These are phyloP conservation scores for Megamerina dolium DNA, from an alignment of 2,888 invertebrate species.

Conservation along the genomic window DNA sequence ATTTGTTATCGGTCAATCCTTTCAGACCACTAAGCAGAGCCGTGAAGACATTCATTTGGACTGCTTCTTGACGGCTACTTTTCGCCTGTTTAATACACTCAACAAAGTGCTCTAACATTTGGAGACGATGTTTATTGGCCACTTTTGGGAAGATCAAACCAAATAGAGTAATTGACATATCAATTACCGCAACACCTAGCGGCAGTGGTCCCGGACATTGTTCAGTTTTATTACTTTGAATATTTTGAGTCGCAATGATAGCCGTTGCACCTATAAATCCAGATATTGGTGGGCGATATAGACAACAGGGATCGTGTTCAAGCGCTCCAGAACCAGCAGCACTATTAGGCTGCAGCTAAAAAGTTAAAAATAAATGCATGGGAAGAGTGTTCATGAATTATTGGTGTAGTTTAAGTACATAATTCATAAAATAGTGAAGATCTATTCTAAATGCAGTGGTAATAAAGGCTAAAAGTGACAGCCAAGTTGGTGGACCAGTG, in stretches of 20 bases:
- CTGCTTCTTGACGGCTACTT: conserved; percentile 87
- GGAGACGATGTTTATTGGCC: conserved; percentile 91
- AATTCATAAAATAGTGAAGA: too few relatives aligned
- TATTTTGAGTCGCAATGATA: conserved; percentile 15
- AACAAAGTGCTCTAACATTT: conserved; percentile 95
- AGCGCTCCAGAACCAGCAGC: conserved; percentile 93
- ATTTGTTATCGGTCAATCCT: conserved; percentile 80
- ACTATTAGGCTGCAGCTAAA: conserved; percentile 86
- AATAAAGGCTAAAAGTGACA: too few relatives aligned
- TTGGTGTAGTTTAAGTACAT: too few relatives aligned
- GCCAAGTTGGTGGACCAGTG: too few relatives aligned
- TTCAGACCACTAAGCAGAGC: conserved; percentile 85
- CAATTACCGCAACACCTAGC: conserved; percentile 92
- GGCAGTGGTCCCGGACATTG: conserved; percentile 74
- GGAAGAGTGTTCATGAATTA: not conserved
- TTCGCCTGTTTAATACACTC: conserved; percentile 93
- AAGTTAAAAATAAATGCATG: conserved; percentile 14
- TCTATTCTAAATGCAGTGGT: too few relatives aligned
- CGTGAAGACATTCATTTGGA: conserved; percentile 94
- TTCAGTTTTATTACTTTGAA: conserved; percentile 47
- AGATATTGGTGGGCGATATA: conserved; percentile 61
- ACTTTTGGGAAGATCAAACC: conserved; percentile 92
- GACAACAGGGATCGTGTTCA: conserved; percentile 91
- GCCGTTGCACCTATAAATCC: conserved; percentile 9
- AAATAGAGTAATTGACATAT: conserved; percentile 86